Base-by-base conservation (phyloP, 2,888 invertebrate species). In the Apodemia hepburni region DNA sequence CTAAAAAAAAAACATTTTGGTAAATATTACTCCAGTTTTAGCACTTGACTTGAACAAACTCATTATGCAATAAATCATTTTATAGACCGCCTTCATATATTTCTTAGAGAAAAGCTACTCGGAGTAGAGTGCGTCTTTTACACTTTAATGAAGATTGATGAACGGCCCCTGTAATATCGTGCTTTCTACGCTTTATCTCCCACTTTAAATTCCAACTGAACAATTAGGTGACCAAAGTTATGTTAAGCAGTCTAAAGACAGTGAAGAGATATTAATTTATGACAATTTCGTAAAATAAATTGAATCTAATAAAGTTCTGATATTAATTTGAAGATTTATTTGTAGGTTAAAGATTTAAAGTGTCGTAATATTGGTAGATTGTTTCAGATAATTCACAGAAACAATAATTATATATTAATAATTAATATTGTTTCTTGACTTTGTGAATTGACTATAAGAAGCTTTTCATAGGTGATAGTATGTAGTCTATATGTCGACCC, bases 101-200 rank as follows among this genome's bases (percentile, higher is more conserved):
- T 54, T 54, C 51, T 54, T 54, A 54, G 54, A 57, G 54, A 57
- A 57, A 57, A 27, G 54, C 54, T n/a, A 57, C 54, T 57, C n/a
- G 27, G 54, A 49, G 65, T 62, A 61, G 61, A 71, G 72, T 70
- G 66, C 71, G 71, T 73, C 71, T 68, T 71, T 70, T 69, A 66
- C 72, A 69, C 72, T 69, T 72, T 75, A 80, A 80, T 77, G 78
- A 80, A 78, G 78, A 80, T 78, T 77, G 78, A 80, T 80, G 74
- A 71, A 63, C 64, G 60, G 70, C 69, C 70, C 69, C 68, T 71
- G 59, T 64, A 69, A 73, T 70, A 72, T 70, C 74, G 70, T 71
- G 71, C 70, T 70, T 70, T 72, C 74, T 70, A 69, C 66, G 69
- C 68, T 69, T 66, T 66, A 64, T 66, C 64, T 62, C 35, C 57